These are phyloP conservation scores for Somateria mollissima DNA, from an alignment of 2,797 vertebrate species.

Conservation along the genomic window DNA sequence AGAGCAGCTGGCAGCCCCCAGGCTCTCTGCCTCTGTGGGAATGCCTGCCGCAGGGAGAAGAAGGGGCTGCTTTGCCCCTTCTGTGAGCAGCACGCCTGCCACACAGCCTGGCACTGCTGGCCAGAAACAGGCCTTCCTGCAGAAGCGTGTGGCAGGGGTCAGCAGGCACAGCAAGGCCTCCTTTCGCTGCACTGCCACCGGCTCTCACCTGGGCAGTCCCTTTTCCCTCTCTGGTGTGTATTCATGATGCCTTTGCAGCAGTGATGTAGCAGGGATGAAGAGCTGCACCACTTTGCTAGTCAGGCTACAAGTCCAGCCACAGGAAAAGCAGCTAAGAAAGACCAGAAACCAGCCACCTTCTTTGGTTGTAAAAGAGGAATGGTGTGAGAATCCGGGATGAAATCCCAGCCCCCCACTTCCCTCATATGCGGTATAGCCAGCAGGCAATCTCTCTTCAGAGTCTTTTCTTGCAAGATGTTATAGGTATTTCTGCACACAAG, in stretches of 20 bases:
- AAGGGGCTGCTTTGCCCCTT: conserved; percentile 52
- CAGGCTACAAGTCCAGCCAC: neutral
- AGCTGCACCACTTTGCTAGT: neutral
- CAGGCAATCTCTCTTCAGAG: neutral
- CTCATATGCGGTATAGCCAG: neutral
- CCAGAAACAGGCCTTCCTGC: neutral
- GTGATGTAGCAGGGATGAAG: neutral
- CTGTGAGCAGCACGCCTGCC: neutral
- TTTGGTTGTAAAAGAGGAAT: conserved; percentile 72
- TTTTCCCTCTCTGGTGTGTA: neutral
- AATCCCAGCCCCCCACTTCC: neutral
- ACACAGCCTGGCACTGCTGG: neutral
- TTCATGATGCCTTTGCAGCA: neutral
- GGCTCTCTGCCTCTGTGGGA: conserved; percentile 65
- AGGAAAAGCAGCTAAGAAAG: conserved; percentile 62
- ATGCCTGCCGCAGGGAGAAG: conserved; percentile 73
- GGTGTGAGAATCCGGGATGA: conserved; percentile 48
- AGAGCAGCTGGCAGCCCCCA: conserved; percentile 75
- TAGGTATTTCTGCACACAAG: conserved; percentile 23
- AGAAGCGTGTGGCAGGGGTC: neutral
- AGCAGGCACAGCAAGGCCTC: neutral
- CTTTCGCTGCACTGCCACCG: no score
- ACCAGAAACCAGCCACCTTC: conserved; percentile 62
- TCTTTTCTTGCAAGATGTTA: conserved; percentile 4
- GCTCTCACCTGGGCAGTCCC: neutral